These are phyloP conservation scores for Euura saliciscinereae DNA, from an alignment of 1,140 invertebrate genomes.

Conservation along the genomic window DNA sequence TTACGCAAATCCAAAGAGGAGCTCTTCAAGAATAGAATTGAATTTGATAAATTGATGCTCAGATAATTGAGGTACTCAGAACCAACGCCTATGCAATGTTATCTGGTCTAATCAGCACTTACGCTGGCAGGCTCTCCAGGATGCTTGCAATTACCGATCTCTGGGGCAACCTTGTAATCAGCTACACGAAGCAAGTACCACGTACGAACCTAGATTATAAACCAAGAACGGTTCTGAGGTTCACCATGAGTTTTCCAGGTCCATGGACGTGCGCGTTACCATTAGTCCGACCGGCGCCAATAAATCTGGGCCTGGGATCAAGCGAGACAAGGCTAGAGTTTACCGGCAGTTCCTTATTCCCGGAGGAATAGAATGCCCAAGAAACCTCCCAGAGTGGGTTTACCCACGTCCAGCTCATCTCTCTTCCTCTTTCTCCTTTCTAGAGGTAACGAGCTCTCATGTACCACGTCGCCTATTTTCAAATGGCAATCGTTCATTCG, in stretches of 20 bases:
- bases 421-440: conserved; percentile 30
- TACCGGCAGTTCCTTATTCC: conserved; percentile 44
- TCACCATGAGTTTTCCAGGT: conserved; percentile 9
- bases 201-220: neutral
- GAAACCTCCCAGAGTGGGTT: conserved; percentile 28
- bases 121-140: neutral
- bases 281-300: conserved; percentile 44
- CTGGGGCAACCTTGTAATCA: neutral
- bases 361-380: conserved; percentile 17
- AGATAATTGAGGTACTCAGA: conserved; percentile 4
- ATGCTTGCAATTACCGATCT: neutral
- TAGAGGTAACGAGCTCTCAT: conserved; percentile 54
- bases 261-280: conserved; percentile 36
- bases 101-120: conserved; percentile 5
- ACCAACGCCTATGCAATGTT: conserved; percentile 1
- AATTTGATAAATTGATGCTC: neutral
- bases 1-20: no score
- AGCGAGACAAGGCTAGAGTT: conserved; percentile 24
- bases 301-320: conserved; percentile 48
- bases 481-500: conserved; percentile 41
- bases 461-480: conserved; percentile 53
- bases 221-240: neutral
- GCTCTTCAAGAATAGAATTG: no score
- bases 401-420: conserved; percentile 30
- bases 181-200: conserved; percentile 2